A percentile compares a stretch with the other conserved stretches of the same genome.
These are phyloP conservation scores for Echeneis naucrates DNA, from an alignment of 2,797 vertebrate genomes.

Conservation along the genomic window DNA sequence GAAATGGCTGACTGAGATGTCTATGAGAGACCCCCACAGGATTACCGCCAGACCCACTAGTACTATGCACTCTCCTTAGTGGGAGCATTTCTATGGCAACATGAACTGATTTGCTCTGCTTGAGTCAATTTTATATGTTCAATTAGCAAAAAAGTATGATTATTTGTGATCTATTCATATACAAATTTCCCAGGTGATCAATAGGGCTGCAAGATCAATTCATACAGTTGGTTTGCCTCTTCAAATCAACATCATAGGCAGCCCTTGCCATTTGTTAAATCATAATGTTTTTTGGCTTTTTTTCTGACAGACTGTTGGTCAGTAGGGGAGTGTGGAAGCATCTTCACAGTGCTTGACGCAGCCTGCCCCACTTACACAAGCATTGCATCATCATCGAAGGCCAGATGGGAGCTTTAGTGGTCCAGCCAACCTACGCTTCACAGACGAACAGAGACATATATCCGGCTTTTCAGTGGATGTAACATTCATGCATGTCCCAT, in stretches of 20 bases:
- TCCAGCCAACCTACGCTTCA: constrained; percentile 34
- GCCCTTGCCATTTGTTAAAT: background rate
- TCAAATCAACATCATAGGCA: background rate
- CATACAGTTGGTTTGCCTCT: background rate
- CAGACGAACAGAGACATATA: constrained; percentile 7
- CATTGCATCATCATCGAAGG: constrained; percentile 55
- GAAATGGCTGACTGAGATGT: constrained; percentile 40
- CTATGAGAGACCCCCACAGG: constrained; percentile 43
- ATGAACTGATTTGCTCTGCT: constrained; percentile 2
- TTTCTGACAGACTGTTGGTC: constrained; percentile 60
- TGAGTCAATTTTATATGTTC: background rate
- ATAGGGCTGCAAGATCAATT: background rate
- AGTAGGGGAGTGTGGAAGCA: constrained; percentile 54
- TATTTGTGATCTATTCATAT: background rate
- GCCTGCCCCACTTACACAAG: constrained; percentile 56
- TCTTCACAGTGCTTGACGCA: constrained; percentile 46
- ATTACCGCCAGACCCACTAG: constrained; percentile 21
- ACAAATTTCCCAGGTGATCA: background rate
- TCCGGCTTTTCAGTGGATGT: constrained; percentile 6
- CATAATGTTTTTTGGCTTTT: constrained; percentile 13
- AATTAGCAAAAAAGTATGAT: background rate
- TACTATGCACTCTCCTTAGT: constrained; percentile 9
- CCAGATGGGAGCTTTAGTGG: constrained; percentile 59
- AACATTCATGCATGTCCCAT: constrained; percentile 4
- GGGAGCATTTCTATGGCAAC: constrained; percentile 62